Base-by-base conservation (phyloP, 2,888 invertebrate species). In the Cylindroiulus punctatus region DNA sequence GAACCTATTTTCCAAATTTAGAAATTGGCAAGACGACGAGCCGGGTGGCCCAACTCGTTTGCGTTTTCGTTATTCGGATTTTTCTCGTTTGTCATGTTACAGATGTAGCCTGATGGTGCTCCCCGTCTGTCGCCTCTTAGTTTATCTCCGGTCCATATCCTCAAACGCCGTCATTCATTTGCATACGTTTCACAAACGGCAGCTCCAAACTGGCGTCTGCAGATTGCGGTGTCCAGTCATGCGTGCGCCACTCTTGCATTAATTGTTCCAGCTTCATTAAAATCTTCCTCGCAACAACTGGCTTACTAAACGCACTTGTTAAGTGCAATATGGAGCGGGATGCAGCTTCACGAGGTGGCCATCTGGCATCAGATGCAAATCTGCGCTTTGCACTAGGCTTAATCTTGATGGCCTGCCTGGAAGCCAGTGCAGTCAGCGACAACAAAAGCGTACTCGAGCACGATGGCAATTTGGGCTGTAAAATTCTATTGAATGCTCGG, bases 211-310 rank as follows among this genome's bases (percentile, higher is more conserved):
- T 65, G 22, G 22, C 22, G 22, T 65, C 65, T 65, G 26, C 65
- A 65, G 65, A 65, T 65, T 65, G 65, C 26, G 65, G 65, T 26
- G 65, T 65, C 65, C 65, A 26, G 65, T 8, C 26, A 65, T 65
- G 65, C 65, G 65, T 65, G 65, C 10, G 19, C 82, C 42, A 36
- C 36, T 32, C 22, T 30, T 82, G 82, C 82, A 40, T 82, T 82
- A 82, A 82, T 82, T 82, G 36, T 82, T 82, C 42, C 82, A 22
- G 82, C 82, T 82, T 82, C 82, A 82, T 82, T 82, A 82, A 82
- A 82, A 36, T 82, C 36, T 82, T 82, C 36, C 42, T 36, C 82
- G 30, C 22, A 82, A 82, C n/a, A 36, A 82, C 42, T 82, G 10
- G 82, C 42, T 82, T 42, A 40, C 42, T 82, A 82, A 42, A 82